phyloP scores from a whole-genome alignment of 2,888 invertebrate genomes.

The Eudemis profundana region DNA sequence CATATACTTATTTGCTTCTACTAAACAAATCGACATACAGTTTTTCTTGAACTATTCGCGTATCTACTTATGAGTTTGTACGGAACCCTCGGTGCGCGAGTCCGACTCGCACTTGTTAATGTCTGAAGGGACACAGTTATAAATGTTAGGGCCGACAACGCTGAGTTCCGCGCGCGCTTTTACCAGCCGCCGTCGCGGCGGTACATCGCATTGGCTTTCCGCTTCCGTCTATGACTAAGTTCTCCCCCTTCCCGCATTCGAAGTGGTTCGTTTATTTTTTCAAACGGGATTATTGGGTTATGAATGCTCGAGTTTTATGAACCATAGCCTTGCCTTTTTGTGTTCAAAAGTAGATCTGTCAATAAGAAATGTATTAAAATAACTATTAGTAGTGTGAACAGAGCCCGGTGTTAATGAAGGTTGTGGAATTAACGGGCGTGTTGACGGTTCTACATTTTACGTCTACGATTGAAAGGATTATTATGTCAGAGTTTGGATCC shows the following conservation, averaged over 20 bases:
- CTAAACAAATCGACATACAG: no score
- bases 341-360: slow-evolving; percentile 65
- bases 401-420: slow-evolving; percentile 31
- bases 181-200: no score
- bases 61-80: no score
- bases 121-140: no score
- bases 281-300: slow-evolving; percentile 74
- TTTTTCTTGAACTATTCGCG: no score
- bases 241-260: slow-evolving; percentile 43
- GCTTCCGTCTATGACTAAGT: slow-evolving; percentile 16
- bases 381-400: slow-evolving; percentile 42
- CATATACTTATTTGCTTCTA: no score
- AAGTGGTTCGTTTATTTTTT: slow-evolving; percentile 65
- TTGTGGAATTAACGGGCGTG: slow-evolving; percentile 18
- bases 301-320: slow-evolving; percentile 70
- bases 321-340: slow-evolving; percentile 70
- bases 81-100: no score
- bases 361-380: slow-evolving; percentile 43
- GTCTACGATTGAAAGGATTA: neutral
- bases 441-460: slow-evolving; percentile 15
- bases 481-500: neutral
- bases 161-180: no score
- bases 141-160: no score
- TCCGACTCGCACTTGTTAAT: no score
- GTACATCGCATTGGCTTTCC: no score